A percentile compares a stretch with the other conserved stretches of the same genome.
Evolutionary conservation across 2,888 invertebrate species (phyloP).

Genomic region (Clitarchus hookeri): DNA sequence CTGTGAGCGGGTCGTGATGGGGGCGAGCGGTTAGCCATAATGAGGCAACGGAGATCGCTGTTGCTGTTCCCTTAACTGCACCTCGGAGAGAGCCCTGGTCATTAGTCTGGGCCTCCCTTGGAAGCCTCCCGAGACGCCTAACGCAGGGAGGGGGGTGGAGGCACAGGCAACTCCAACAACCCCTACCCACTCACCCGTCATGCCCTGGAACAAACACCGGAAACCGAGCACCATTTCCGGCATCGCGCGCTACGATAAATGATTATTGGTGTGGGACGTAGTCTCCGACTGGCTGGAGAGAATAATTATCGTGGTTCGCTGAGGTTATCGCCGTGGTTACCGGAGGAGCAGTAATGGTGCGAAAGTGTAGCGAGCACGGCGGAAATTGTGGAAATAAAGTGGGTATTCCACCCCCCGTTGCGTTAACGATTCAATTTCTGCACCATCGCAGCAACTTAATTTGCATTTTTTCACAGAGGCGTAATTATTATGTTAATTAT

Average conservation of each 20-base stretch:
- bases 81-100: neutral
- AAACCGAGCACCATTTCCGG: neutral
- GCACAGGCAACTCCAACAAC: no score
- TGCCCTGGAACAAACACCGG: neutral
- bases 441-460: neutral
- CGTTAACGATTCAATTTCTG: neutral
- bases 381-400: slow-evolving; percentile 1
- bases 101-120: neutral
- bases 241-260: neutral
- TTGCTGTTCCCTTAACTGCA: slow-evolving; percentile 8
- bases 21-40: neutral
- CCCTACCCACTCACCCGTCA: neutral
- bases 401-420: neutral
- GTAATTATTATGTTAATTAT: no score
- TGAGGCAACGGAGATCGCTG: neutral
- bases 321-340: neutral
- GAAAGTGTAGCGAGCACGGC: neutral
- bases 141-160: neutral
- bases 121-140: no score
- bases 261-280: neutral
- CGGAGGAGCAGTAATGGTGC: neutral
- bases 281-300: neutral
- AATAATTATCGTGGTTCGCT: neutral
- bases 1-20: neutral
- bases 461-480: neutral